Base-by-base conservation (phyloP, 64 coral and sea anemone species). In the Trachythela sp. region DNA sequence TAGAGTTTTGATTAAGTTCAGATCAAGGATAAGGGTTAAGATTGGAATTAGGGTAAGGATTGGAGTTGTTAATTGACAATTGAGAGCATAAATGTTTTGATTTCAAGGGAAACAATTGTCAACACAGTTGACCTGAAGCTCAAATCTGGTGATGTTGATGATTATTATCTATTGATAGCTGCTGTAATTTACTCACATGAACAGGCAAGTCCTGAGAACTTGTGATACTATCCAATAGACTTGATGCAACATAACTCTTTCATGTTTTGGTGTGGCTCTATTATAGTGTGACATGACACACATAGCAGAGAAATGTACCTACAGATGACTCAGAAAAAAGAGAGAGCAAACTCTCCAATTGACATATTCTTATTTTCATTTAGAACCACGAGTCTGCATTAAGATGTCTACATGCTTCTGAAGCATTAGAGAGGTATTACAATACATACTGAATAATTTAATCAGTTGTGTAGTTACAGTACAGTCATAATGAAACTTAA, bases 101-200 rank as follows among this genome's bases (percentile, higher is more conserved):
- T 84, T 87, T 92, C 0, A 24, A 98, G 95, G 86, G 95, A 94
- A 83, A 80, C 86, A 13, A 94, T 98, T 56, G 22, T 98, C 27
- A 93, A 92, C 60, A 87, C 93, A 31, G 91, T 98, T 80, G 95
- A 98, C 86, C 94, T 92, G 40, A 92, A 91, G 84, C 50, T 98
- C 32, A 98, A 94, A 37, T 91, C 93, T 70, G 92, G 95, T 91
- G 95, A 98, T 83, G 92, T 98, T 34, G 94, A 98, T 93, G 95
- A 98, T 87, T 98, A 98, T 70, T 94, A 94, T 85, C 39, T 98
- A 20, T 54, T 98, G 29, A 92, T 98, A 88, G 95, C 93, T 84
- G 88, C 95, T 18, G 89, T 91, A 20, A 86, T 98, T 38, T 98
- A 98, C 40, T 91, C 90, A 32, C 93, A 94, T 89, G 95, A 98